phyloP scores from a whole-genome alignment of 2,797 vertebrate species.

The Periophthalmus magnuspinnatus region DNA sequence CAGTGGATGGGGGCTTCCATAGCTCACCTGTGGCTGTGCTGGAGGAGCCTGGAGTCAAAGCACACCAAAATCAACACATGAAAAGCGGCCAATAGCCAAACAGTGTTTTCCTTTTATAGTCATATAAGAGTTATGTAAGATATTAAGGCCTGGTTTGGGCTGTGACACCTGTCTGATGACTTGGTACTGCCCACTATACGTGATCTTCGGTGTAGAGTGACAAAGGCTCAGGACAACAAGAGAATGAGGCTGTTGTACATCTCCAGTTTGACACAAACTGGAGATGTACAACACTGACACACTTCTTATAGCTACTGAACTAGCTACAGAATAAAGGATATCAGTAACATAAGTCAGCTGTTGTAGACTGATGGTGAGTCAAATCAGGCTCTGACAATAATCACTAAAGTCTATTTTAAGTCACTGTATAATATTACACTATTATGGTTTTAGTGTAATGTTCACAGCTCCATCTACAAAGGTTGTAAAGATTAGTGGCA shows the following conservation, averaged over 20 bases:
- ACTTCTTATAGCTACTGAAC: neutral
- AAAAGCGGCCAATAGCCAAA: neutral
- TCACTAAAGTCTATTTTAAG: neutral
- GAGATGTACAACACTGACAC: too few species aligned
- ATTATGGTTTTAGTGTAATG: neutral
- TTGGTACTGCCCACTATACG: neutral
- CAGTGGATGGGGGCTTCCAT: neutral
- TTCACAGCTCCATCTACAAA: neutral
- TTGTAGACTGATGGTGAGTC: neutral
- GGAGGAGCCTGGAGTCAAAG: neutral
- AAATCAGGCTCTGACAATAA: neutral
- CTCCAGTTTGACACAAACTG: neutral
- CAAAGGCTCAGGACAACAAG: conserved; percentile 18
- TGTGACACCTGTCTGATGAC: neutral
- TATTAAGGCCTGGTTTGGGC: neutral
- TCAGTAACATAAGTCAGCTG: neutral
- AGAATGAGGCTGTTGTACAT: neutral
- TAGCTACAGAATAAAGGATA: neutral
- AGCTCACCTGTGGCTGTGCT: conserved; percentile 2
- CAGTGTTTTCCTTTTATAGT: neutral
- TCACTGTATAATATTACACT: neutral
- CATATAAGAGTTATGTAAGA: conserved; percentile 5
- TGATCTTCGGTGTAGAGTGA: conserved; percentile 18
- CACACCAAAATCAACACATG: conserved; percentile 5
- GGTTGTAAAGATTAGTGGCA: conserved; percentile 1